A percentile compares a stretch with the other conserved stretches of the same genome.
Conservation (phyloP, 2,113 vertebrate species). For the Calidris pygmaea region DNA sequence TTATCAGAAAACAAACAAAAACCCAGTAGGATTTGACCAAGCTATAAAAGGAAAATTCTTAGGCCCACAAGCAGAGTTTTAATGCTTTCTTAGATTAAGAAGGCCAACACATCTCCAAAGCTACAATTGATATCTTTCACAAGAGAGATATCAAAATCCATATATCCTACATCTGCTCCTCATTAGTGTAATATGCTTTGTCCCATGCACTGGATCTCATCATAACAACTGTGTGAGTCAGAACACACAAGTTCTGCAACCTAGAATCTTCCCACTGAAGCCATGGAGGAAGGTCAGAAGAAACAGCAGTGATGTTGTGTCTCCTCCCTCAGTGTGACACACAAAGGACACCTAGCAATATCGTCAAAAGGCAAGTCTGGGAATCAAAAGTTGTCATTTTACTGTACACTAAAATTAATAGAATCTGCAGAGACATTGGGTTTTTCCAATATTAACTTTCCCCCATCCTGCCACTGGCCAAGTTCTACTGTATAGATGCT, state of each 20-base stretch:
- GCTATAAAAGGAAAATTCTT: neutral
- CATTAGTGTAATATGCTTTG: neutral
- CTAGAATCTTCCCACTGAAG: neutral
- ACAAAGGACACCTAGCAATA: neutral
- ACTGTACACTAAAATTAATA: neutral
- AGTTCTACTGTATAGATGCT: neutral
- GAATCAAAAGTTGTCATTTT: neutral
- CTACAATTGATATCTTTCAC: neutral
- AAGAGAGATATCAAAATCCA: neutral
- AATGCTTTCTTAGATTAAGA: neutral
- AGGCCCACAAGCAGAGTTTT: neutral
- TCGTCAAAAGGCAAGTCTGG: neutral
- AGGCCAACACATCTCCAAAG: neutral
- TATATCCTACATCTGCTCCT: neutral
- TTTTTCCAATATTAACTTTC: neutral
- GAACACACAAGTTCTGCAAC: neutral
- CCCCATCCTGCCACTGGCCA: neutral
- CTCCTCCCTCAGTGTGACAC: neutral
- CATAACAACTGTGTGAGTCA: neutral
- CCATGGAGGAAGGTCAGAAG: neutral
- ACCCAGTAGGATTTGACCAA: neutral
- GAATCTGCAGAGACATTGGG: neutral
- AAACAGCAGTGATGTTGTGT: neutral
- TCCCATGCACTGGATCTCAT: rapidly evolving
- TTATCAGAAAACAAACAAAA: neutral